phyloP scores from a whole-genome alignment of 2,113 vertebrate species.

The Carlito syrichta region DNA sequence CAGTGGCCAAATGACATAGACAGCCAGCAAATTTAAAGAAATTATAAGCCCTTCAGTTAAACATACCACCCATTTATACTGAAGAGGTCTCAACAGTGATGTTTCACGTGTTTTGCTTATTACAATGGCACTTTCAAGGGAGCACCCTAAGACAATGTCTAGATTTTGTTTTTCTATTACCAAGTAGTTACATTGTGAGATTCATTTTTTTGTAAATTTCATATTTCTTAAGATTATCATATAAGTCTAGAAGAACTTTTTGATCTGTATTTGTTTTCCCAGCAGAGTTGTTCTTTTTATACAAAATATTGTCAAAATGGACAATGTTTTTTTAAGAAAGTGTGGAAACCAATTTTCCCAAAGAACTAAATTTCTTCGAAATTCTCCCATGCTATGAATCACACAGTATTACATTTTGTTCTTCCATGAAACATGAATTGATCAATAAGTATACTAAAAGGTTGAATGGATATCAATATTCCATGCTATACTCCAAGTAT shows the following conservation, averaged over 20 bases:
- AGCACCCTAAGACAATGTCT: not conserved
- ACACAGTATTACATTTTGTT: not conserved
- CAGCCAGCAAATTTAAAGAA: not conserved
- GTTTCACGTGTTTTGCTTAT: accelerated
- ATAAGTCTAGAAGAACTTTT: not conserved
- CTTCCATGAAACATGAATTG: not conserved
- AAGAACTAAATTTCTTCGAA: not conserved
- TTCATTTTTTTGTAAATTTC: not conserved
- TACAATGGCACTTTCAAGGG: accelerated
- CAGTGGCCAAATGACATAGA: not conserved
- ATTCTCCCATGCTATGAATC: not conserved
- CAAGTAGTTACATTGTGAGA: not conserved
- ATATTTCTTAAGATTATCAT: not conserved
- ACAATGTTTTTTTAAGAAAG: not conserved
- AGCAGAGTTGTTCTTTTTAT: not conserved
- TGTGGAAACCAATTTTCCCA: not conserved
- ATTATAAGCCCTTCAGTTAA: not conserved
- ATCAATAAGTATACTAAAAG: not conserved
- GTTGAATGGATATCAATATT: not conserved
- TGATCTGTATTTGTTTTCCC: not conserved
- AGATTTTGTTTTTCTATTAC: not conserved
- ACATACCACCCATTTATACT: not conserved
- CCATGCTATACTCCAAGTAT: not conserved
- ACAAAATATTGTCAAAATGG: not conserved
- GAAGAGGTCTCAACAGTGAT: not conserved